Percentiles rank a stretch among this genome's conserved stretches.
These are phyloP conservation scores for Myotis pilosus DNA, from an alignment of 2,797 vertebrate species.

Conservation along the genomic window DNA sequence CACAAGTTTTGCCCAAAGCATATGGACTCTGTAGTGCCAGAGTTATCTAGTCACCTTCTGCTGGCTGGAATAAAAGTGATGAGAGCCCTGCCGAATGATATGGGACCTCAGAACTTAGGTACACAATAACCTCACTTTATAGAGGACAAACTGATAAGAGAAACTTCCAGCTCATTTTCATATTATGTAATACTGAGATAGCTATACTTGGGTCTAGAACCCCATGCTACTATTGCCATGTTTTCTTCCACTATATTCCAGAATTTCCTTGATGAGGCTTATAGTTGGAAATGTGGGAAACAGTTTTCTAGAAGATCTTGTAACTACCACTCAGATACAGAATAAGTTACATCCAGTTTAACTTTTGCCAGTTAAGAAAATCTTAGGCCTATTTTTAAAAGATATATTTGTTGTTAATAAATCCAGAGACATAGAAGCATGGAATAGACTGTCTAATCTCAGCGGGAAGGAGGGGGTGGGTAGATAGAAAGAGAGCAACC, in stretches of 20 bases:
- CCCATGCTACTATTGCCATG: background rate
- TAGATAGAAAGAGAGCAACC: no score
- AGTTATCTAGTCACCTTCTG: background rate
- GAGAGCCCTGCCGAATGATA: background rate
- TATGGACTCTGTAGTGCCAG: background rate
- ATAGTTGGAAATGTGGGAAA: background rate
- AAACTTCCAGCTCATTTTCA: background rate
- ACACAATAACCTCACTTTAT: background rate
- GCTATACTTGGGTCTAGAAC: background rate
- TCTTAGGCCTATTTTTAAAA: constrained; percentile 24
- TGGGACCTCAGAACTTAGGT: background rate
- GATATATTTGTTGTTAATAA: constrained; percentile 20
- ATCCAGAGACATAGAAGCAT: no score
- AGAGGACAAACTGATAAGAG: background rate
- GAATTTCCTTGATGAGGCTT: background rate
- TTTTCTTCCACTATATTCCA: background rate
- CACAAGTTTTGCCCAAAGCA: background rate
- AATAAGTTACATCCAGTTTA: background rate
- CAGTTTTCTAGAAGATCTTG: background rate
- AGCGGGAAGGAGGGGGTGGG: background rate
- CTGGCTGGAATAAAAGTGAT: background rate
- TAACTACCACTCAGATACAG: background rate
- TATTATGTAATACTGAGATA: background rate
- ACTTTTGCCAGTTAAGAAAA: background rate
- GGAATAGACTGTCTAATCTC: no score